Percentiles rank a stretch among this genome's conserved stretches.
These are phyloP conservation scores for Altica lythri DNA, from an alignment of 2,888 invertebrate species.

Conservation along the genomic window DNA sequence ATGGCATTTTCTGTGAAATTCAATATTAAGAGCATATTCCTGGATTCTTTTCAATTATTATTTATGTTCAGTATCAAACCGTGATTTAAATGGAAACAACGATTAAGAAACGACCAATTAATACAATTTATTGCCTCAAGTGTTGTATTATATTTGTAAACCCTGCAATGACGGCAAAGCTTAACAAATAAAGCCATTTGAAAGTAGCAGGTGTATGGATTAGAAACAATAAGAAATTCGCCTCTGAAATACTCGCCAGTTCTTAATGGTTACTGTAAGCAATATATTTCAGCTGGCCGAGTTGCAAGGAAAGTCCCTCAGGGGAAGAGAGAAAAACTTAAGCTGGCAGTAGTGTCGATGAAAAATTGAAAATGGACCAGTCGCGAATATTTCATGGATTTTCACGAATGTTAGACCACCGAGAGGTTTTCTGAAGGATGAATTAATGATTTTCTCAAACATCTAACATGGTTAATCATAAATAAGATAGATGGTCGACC, in stretches of 20 bases:
- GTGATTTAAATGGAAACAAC: background rate
- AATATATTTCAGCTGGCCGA: conserved; percentile 31
- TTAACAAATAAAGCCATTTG: conserved; percentile 35
- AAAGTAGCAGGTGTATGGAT: conserved; percentile 37
- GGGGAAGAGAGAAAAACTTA: conserved; percentile 21
- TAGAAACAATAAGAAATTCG: conserved; percentile 36
- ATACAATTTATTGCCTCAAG: too few relatives aligned
- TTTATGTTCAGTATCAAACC: too few relatives aligned
- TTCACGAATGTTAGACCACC: conserved; percentile 6
- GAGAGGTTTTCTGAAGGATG: conserved; percentile 3
- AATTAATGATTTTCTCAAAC: conserved; percentile 11
- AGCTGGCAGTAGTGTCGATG: conserved; percentile 27
- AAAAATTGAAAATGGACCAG: conserved; percentile 24
- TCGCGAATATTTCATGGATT: conserved; percentile 18
- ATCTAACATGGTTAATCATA: conserved; percentile 8
- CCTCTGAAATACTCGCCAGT: conserved; percentile 27
- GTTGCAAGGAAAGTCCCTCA: conserved; percentile 22
- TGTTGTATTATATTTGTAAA: background rate
- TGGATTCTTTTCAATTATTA: too few relatives aligned
- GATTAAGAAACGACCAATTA: too few relatives aligned
- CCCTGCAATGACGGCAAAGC: conserved; percentile 8
- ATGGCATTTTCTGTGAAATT: too few relatives aligned
- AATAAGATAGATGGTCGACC: conserved; percentile 2
- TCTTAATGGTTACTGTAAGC: conserved; percentile 30
- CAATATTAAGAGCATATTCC: too few relatives aligned